Evolutionary conservation across 1,140 invertebrate genomes (phyloP).

Genomic region (Semibalanus balanoides): DNA sequence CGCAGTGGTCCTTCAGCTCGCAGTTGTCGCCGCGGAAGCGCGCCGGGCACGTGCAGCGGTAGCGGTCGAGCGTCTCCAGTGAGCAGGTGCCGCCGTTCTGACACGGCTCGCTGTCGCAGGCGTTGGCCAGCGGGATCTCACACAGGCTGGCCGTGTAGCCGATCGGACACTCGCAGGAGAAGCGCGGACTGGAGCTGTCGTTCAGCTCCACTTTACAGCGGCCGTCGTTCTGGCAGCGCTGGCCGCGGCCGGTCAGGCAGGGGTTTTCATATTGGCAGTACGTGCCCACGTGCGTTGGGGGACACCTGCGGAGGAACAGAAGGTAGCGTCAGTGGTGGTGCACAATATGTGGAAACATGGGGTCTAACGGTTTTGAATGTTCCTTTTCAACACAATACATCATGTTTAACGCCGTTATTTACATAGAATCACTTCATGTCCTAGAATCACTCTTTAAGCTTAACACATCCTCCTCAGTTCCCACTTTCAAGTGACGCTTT

Average conservation of each 20-base stretch:
- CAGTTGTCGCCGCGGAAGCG: slow-evolving; percentile 69
- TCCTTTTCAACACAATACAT: too few species aligned
- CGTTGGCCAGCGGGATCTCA: slow-evolving; percentile 75
- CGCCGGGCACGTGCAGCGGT: slow-evolving; percentile 63
- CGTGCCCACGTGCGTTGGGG: slow-evolving; percentile 74
- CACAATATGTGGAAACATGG: too few species aligned
- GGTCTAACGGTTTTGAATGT: too few species aligned
- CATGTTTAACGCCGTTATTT: too few species aligned
- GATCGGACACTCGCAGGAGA: slow-evolving; percentile 69
- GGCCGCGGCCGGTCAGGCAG: slow-evolving; percentile 64
- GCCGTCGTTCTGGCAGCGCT: slow-evolving; percentile 80
- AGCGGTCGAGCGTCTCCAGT: slow-evolving; percentile 53
- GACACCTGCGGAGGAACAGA: slow-evolving; percentile 55
- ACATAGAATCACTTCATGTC: too few species aligned
- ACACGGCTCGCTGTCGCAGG: slow-evolving; percentile 77
- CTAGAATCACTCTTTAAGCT: too few species aligned
- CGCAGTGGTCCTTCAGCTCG: slow-evolving; percentile 73
- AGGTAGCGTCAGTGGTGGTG: background rate
- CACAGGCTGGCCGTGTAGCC: slow-evolving; percentile 85
- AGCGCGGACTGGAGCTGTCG: slow-evolving; percentile 48
- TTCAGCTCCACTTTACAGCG: slow-evolving; percentile 59
- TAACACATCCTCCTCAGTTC: too few species aligned
- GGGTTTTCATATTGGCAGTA: slow-evolving; percentile 88
- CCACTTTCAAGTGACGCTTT: too few species aligned
- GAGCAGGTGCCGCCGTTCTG: slow-evolving; percentile 69